Conservation (phyloP, 1,140 invertebrate species). For the Drosophila malerkotliana region DNA sequence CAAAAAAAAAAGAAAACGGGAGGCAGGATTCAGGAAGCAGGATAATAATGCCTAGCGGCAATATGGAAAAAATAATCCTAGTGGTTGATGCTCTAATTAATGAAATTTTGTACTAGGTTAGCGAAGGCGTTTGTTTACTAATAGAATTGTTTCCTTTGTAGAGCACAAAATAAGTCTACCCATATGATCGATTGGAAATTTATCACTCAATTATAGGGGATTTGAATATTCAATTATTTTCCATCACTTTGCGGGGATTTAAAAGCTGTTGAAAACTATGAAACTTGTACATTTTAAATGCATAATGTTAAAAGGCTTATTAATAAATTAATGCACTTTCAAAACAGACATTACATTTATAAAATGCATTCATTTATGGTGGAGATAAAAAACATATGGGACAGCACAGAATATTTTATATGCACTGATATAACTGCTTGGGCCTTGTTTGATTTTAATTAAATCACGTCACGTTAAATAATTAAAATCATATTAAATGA, state of each 20-base stretch:
- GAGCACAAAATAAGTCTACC: conserved; percentile 1
- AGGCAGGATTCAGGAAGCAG: neutral
- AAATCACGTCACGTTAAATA: too few relatives aligned
- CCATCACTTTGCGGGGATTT: conserved; percentile 16
- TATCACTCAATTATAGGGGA: conserved; percentile 5
- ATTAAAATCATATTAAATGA: too few relatives aligned
- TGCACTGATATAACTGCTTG: too few relatives aligned
- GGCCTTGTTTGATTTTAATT: too few relatives aligned
- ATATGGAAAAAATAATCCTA: neutral
- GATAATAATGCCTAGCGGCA: conserved; percentile 13
- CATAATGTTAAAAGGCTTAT: too few relatives aligned
- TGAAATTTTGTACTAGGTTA: conserved; percentile 20
- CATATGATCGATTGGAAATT: conserved; percentile 18
- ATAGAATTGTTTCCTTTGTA: conserved; percentile 26
- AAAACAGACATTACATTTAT: neutral
- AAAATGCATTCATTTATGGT: too few relatives aligned
- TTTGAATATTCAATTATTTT: conserved; percentile 20
- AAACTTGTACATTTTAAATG: neutral
- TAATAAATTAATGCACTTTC: neutral
- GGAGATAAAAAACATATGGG: too few relatives aligned
- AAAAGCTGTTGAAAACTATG: neutral
- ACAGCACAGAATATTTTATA: too few relatives aligned
- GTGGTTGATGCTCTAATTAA: conserved; percentile 22
- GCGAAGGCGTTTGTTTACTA: conserved; percentile 16
- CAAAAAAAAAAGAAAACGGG: neutral